Conservation (phyloP, 2,888 invertebrate genomes). For the Pollenia angustigena region DNA sequence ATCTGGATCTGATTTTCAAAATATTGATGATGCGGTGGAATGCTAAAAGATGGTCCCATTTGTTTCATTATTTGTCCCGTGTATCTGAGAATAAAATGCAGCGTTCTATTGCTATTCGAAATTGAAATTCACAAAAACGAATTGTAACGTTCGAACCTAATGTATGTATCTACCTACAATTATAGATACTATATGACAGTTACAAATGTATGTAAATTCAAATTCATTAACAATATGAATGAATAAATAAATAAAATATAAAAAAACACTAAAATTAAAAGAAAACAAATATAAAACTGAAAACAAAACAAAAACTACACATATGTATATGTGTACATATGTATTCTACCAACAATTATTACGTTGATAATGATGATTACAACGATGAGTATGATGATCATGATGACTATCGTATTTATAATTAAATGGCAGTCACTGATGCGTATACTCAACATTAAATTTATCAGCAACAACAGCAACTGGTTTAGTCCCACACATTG, state of each 20-base stretch:
- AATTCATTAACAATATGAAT: constrained; percentile 51
- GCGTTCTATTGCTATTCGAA: no score
- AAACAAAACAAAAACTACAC: constrained; percentile 14
- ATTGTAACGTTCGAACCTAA: no score
- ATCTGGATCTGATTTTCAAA: no score
- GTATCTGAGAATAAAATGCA: no score
- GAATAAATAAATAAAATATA: constrained; percentile 15
- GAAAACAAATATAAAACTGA: constrained; percentile 11
- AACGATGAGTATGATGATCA: constrained; percentile 12
- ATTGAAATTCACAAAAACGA: no score
- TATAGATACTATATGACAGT: no score
- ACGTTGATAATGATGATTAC: constrained; percentile 6
- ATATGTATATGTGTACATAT: neutral
- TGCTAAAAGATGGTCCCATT: no score
- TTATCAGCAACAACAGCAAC: constrained; percentile 43
- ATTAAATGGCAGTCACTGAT: constrained; percentile 71
- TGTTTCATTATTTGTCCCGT: no score
- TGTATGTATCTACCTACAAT: no score
- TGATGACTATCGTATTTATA: constrained; percentile 9
- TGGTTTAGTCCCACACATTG: constrained; percentile 7
- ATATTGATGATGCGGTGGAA: no score
- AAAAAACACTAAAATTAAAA: constrained; percentile 15
- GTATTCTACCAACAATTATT: constrained; percentile 14
- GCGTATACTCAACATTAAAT: constrained; percentile 75
- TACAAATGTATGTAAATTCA: neutral